Evolutionary conservation across 2,888 invertebrate species (phyloP), one percentile per base, ranked within the genome.

Genomic region (Cremastobaeus sp.): DNA sequence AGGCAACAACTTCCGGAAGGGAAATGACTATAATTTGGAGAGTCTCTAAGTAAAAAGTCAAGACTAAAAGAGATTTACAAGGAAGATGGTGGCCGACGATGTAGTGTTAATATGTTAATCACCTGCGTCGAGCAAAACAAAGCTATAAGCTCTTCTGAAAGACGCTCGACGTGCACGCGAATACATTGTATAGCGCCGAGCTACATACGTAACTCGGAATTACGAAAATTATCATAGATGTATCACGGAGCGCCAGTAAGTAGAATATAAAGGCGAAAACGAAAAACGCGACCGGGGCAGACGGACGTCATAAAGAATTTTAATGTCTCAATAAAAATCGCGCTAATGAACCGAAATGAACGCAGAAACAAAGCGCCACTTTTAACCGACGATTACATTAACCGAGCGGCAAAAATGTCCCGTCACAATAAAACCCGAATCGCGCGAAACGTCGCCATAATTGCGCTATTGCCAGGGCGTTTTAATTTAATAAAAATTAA

Each of bases 91-190:
- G 48, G 65, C 32, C 39, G 25, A 25, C 65, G 52, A 69, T 65
- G 65, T 59, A 43, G 68, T 69, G 69, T 74, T 68, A 76, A 76
- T 76, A 76, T 76, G 74, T 74, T 76, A 74, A 76, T 76, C 73
- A 65, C 71, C 37, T 30, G 71, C 57, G 68, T 68, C 57, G 65
- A 72, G 70, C 70, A 71, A 76, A 74, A 74, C 74, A 65, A 69
- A 64, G 69, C 74, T 74, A 69, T 69, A 74, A 74, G 74, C 74
- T 69, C 35, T 39, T 74, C 34, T 74, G 64, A 74, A 64, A 74
- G 74, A 74, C 64, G 70, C 70, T 68, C 64, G 68, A 71, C 72
- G 66, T 72, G 73, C 76, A 76, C 76, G 76, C 76, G 76, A 76
- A 60, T 74, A 72, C 52, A 60, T 65, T 64, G 60, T 70, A 70